These are phyloP conservation scores for Meleagris gallopavo DNA, from an alignment of 2,113 vertebrate genomes.

Conservation along the genomic window DNA sequence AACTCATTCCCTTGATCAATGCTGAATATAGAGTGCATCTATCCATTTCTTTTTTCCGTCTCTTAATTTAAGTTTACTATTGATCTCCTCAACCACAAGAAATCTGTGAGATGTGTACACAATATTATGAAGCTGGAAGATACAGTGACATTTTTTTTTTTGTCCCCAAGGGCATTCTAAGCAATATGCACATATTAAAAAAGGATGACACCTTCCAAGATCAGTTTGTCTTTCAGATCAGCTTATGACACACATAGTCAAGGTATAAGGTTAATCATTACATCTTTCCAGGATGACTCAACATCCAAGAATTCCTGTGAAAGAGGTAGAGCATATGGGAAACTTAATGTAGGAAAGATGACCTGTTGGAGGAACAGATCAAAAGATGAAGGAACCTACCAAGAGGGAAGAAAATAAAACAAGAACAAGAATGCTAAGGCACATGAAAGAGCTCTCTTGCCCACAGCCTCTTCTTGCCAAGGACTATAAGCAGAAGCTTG, in stretches of 20 bases:
- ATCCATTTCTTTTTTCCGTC: neutral
- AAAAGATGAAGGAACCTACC: neutral
- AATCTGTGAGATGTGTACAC: neutral
- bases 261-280: neutral
- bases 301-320: neutral
- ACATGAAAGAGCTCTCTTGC: neutral
- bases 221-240: neutral
- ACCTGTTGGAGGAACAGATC: neutral
- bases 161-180: neutral
- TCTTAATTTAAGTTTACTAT: slow-evolving; percentile 13
- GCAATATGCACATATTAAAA: neutral
- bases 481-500: neutral
- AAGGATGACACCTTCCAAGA: neutral
- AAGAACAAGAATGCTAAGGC: neutral
- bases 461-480: neutral
- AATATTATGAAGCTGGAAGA: neutral
- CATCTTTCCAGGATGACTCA: neutral
- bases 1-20: neutral
- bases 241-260: neutral
- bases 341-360: neutral
- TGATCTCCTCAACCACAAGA: neutral
- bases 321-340: neutral
- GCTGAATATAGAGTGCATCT: neutral
- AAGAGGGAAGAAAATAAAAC: neutral
- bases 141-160: neutral